Evolutionary conservation across 2,797 vertebrate genomes (phyloP).

Genomic region (Philypnodon macrostomus): DNA sequence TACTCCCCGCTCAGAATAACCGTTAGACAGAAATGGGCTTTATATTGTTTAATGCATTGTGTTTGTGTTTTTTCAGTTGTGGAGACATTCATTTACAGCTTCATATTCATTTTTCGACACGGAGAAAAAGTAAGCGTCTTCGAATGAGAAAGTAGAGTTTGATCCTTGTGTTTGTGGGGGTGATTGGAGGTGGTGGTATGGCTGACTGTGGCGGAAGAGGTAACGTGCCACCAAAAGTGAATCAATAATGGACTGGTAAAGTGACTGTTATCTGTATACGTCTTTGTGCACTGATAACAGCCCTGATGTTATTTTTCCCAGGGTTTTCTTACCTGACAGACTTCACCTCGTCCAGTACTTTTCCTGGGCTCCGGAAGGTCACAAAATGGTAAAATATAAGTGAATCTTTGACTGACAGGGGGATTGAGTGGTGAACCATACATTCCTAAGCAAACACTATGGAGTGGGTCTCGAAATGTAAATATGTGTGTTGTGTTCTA

Average conservation of each 20-base stretch:
- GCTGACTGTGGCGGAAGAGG: too few relatives aligned
- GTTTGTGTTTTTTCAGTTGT: constrained; percentile 75
- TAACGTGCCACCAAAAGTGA: too few relatives aligned
- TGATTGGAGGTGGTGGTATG: too few relatives aligned
- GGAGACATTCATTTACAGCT: constrained; percentile 91
- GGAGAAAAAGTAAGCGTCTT: constrained; percentile 68
- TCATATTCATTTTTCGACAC: constrained; percentile 85
- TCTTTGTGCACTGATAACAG: too few relatives aligned
- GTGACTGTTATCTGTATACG: too few relatives aligned
- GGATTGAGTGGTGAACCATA: too few relatives aligned
- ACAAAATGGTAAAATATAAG: constrained; percentile 93
- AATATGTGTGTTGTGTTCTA: constrained; percentile 43
- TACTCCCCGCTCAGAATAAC: constrained; percentile 46
- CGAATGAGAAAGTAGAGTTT: too few relatives aligned
- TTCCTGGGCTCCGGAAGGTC: constrained; percentile 86
- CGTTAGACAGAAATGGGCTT: too few relatives aligned
- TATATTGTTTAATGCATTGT: too few relatives aligned
- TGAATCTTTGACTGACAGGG: too few relatives aligned
- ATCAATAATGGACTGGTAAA: too few relatives aligned
- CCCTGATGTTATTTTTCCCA: not conserved
- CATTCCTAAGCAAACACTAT: constrained; percentile 2
- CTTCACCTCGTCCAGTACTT: constrained; percentile 86
- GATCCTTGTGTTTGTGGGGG: too few relatives aligned
- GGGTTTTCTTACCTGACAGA: constrained; percentile 43
- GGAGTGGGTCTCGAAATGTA: not conserved